Evolutionary conservation across 2,113 vertebrate species (phyloP), one percentile per base, ranked within the genome.

Genomic region (Aspiorhynchus laticeps): DNA sequence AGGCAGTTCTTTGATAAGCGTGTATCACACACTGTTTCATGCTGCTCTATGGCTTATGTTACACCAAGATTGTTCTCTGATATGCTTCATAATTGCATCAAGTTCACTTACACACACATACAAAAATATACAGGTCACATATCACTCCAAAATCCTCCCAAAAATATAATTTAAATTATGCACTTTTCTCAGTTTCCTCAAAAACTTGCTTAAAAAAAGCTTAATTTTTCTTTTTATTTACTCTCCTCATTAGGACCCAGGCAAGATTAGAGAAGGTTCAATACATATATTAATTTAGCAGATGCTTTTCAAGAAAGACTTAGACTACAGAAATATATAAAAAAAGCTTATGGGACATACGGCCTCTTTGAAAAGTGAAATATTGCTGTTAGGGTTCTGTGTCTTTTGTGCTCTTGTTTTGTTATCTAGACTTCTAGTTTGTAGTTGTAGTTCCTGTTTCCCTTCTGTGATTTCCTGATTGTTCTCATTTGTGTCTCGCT

Each of bases 371-470:
- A 41, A 71, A 38, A 28, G 24, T 65, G 11, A 65, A 65, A 65
- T 28, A 28, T 65, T 28, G 63, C 63, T 63, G n/a, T 63, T 11
- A 26, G 59, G 10, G 10, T 63, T 63, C 11, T 71, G 8, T 21
- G 2, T 24, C 8, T 61, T 61, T 61, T 61, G 56, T 41, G 69
- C 69, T 73, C 5, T 73, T 73, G 19, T 38, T 38, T 38, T 73
- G 69, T 73, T 73, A 11, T 41, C 9, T 41, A 73, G 33, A 41
- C 36, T 41, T 10, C 41, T 41, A 38, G 19, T 38, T 38, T 24
- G 69, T 41, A 41, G 69, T 73, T 73, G 36, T 12, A 41, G 21
- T 73, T 73, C 69, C 69, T 73, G 36, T 41, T 73, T 73, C 33
- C 36, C 2, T 10, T 24, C 21, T 24, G 69, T 73, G 36, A 24